phyloP scores from a whole-genome alignment of 2,113 vertebrate genomes.

The Nibea albiflora region DNA sequence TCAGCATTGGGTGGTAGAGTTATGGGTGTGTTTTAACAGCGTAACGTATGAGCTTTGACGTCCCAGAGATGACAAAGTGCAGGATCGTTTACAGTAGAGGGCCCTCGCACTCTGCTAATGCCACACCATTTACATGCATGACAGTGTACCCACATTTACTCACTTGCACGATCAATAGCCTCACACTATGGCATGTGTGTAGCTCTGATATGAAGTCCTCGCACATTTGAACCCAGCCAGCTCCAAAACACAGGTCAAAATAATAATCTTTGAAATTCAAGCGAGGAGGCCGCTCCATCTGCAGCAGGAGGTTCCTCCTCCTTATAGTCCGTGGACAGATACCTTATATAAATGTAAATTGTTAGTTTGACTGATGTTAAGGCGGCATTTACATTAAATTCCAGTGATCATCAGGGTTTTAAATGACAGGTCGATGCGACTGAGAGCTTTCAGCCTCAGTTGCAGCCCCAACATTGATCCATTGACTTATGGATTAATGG shows the following conservation, averaged over 20 bases:
- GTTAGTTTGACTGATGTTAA: constrained; percentile 68
- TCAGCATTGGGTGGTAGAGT: constrained; percentile 57
- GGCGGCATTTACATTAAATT: constrained; percentile 73
- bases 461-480: constrained; percentile 65
- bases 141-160: constrained; percentile 58
- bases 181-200: constrained; percentile 22
- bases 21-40: constrained; percentile 68
- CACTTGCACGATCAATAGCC: constrained; percentile 54
- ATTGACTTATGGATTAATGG: constrained; percentile 79
- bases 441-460: constrained; percentile 76
- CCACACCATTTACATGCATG: constrained; percentile 68
- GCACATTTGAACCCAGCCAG: constrained; percentile 48
- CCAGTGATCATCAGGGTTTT: constrained; percentile 74
- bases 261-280: constrained; percentile 44
- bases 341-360: constrained; percentile 43
- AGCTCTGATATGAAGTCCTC: constrained; percentile 35
- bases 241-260: constrained; percentile 57
- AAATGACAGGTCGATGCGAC: constrained; percentile 78
- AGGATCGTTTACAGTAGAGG: constrained; percentile 59
- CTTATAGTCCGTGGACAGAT: constrained; percentile 24
- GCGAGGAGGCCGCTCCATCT: constrained; percentile 2
- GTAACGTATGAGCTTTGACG: constrained; percentile 72
- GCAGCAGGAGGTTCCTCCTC: background rate
- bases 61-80: constrained; percentile 70
- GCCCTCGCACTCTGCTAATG: constrained; percentile 59